Base-by-base conservation (phyloP, 2,888 invertebrate genomes). In the Hoplodrina ambigua region DNA sequence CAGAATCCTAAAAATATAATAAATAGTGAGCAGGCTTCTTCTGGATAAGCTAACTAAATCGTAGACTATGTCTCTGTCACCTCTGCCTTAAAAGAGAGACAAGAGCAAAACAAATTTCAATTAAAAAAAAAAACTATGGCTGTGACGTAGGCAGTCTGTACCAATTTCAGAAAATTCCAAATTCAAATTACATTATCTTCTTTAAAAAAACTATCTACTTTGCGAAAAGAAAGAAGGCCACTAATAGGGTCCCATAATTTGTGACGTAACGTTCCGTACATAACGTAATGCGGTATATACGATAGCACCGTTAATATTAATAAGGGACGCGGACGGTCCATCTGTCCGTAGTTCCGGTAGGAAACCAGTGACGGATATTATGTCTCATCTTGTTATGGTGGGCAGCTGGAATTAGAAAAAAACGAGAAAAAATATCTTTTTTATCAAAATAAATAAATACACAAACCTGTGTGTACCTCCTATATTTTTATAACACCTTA, bases 301-400 rank as follows among this genome's bases (percentile, higher is more conserved):
- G 46, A 61, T 59, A 41, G 20, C 13, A 30, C 41, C 46, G 72
- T 83, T 75, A 83, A 83, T 83, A 80, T 78, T 83, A 82, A 83
- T 80, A 80, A 76, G 60, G 46, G 19, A 49, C n/a, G 56, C 25
- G 19, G 57, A 46, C 25, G 57, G 66, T 62, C 62, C 72, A 61
- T 61, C 57, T 69, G 77, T 54, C 58, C 69, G 62, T 8, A 71
- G 58, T 66, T 80, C 59, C 72, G 70, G 52, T 52, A 64, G 75
- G 70, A 82, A 72, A 71, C 61, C 72, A 60, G 58, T 66, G 72
- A 69, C 69, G 72, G 68, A 78, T 78, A 80, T 75, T 81, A 69
- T 69, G 55, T 37, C 49, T 41, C 71, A 61, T 66, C 56, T 70
- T 67, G 71, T 72, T 78, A 71, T 58, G 46, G 62, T 55, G 50